Evolutionary conservation across 2,113 vertebrate species (phyloP).

Genomic region (Ifrita kowaldi): DNA sequence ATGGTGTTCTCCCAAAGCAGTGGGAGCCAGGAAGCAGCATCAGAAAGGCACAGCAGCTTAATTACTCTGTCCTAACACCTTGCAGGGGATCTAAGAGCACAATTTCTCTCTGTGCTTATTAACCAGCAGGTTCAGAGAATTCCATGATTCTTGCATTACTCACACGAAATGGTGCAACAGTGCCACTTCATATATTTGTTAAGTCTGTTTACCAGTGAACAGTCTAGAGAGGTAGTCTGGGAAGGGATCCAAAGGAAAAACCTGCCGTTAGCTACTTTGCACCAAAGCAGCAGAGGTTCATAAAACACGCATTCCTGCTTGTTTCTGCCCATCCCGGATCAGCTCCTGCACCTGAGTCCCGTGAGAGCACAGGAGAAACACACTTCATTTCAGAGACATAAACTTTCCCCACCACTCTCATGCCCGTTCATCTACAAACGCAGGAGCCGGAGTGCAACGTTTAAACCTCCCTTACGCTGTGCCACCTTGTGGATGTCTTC

Average conservation of each 20-base stretch:
- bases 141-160: neutral
- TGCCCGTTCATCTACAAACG: neutral
- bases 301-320: neutral
- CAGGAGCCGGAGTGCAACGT: neutral
- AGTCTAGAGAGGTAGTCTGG: neutral
- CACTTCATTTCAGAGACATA: neutral
- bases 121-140: neutral
- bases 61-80: neutral
- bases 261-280: neutral
- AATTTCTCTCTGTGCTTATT: neutral
- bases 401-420: neutral
- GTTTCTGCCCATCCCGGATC: neutral
- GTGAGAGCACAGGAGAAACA: rapidly evolving
- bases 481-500: conserved; percentile 47
- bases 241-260: neutral
- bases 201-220: neutral
- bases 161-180: neutral
- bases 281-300: neutral
- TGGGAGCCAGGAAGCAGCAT: neutral
- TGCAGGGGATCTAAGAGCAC: neutral
- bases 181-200: neutral
- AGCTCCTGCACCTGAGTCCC: neutral
- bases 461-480: neutral
- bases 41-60: neutral
- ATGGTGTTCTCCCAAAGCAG: neutral